These are phyloP conservation scores for Acromyrmex charruanus DNA, from an alignment of 1,140 invertebrate genomes.

Conservation along the genomic window DNA sequence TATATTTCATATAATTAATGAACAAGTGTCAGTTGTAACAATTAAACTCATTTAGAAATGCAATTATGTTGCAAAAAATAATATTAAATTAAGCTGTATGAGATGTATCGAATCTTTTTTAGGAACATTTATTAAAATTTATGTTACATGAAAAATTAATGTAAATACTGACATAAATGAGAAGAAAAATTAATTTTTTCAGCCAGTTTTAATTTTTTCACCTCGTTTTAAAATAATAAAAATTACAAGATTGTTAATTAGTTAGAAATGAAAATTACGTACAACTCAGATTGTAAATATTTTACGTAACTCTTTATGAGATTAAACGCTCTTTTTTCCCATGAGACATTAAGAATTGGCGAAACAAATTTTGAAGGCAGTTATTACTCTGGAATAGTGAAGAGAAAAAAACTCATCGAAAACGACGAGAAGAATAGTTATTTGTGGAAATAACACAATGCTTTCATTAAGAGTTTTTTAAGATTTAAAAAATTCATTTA, in stretches of 20 bases:
- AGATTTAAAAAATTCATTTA: slow-evolving; percentile 26
- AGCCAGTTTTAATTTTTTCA: neutral
- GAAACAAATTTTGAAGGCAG: slow-evolving; percentile 48
- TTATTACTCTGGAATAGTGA: slow-evolving; percentile 62
- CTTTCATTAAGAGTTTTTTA: slow-evolving; percentile 50
- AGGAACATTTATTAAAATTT: neutral
- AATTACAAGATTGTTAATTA: neutral
- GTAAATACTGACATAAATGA: neutral
- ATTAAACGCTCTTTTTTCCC: slow-evolving; percentile 35
- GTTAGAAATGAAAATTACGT: neutral
- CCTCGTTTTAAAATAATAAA: neutral
- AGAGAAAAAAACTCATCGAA: slow-evolving; percentile 45
- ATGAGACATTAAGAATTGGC: slow-evolving; percentile 4
- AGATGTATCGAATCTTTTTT: neutral
- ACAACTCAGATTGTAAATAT: slow-evolving; percentile 10
- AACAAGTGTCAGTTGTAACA: neutral
- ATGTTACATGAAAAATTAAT: neutral
- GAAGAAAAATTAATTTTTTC: neutral
- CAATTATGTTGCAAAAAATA: neutral
- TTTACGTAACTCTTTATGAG: slow-evolving; percentile 16
- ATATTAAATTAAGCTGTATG: neutral
- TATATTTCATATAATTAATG: slow-evolving; percentile 6
- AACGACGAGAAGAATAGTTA: neutral
- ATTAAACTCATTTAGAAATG: slow-evolving; percentile 9
- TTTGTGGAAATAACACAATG: neutral